Percentiles rank a stretch among this genome's conserved stretches.
Conservation (phyloP, 2,888 invertebrate genomes). For the Sepioteuthis lessoniana region DNA sequence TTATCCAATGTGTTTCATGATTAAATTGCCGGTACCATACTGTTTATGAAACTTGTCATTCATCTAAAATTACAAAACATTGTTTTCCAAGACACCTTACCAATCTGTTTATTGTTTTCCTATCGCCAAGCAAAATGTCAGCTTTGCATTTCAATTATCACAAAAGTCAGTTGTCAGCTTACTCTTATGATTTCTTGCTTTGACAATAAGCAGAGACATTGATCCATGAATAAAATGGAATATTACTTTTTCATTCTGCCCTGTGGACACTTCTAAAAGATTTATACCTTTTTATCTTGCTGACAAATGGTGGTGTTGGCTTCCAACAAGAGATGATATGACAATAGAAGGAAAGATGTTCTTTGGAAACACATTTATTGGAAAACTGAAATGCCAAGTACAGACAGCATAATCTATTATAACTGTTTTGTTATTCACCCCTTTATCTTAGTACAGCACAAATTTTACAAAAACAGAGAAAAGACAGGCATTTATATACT, state of each 20-base stretch:
- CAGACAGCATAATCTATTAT: neutral
- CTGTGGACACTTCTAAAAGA: neutral
- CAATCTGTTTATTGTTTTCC: slow-evolving; percentile 6
- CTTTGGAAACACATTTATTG: neutral
- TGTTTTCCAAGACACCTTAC: neutral
- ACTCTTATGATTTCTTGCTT: neutral
- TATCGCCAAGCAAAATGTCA: neutral
- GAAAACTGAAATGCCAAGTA: neutral
- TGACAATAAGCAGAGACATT: neutral
- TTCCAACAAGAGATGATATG: neutral
- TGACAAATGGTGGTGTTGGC: neutral
- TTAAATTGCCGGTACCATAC: slow-evolving; percentile 25
- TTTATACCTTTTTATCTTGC: slow-evolving; percentile 6
- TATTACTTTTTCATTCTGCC: neutral
- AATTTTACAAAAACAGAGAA: neutral
- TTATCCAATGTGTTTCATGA: neutral
- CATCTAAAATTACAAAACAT: slow-evolving; percentile 9
- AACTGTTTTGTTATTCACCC: neutral
- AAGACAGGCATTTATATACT: neutral
- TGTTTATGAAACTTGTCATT: slow-evolving; percentile 8
- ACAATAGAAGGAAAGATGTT: neutral
- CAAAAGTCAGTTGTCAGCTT: neutral
- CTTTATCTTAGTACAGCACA: neutral
- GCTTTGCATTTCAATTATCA: neutral
- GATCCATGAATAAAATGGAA: neutral